Conservation (phyloP, 1,140 invertebrate species). For the Phthorimaea operculella region DNA sequence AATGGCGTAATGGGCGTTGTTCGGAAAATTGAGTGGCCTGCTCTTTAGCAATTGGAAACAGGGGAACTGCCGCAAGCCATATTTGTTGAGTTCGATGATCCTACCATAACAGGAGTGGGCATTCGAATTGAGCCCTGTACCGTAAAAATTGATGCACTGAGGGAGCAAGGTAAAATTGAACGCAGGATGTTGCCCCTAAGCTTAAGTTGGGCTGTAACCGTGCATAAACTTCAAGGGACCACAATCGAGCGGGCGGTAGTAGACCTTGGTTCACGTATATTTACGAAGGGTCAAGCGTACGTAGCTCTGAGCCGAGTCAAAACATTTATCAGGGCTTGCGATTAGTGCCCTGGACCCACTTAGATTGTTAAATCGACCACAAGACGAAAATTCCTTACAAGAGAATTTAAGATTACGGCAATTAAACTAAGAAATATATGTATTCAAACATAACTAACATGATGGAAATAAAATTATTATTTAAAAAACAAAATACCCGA, state of each 20-base stretch:
- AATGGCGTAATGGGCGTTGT: constrained; percentile 39
- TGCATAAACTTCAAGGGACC: constrained; percentile 6
- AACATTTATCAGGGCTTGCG: background rate
- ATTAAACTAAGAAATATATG: too few species aligned
- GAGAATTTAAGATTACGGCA: too few species aligned
- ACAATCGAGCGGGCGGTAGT: background rate
- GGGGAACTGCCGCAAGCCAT: constrained; percentile 1
- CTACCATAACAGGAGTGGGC: background rate
- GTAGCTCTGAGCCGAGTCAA: constrained; percentile 3
- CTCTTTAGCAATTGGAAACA: constrained; percentile 20
- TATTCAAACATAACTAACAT: too few species aligned
- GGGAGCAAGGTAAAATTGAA: background rate
- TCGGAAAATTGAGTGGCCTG: constrained; percentile 30
- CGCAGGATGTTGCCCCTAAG: constrained; percentile 3
- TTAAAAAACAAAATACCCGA: too few species aligned
- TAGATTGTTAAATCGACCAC: constrained; percentile 2
- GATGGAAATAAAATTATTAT: too few species aligned
- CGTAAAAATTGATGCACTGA: background rate
- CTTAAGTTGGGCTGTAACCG: constrained; percentile 1
- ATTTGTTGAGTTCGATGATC: constrained; percentile 3
- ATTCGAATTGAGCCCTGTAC: background rate
- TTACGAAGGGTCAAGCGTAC: constrained; percentile 2
- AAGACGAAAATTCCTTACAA: background rate
- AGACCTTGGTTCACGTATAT: background rate
- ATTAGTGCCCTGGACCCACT: background rate